A percentile compares a stretch with the other conserved stretches of the same genome.
Evolutionary conservation across 2,113 vertebrate species (phyloP).

Genomic region (Oreochromis niloticus): DNA sequence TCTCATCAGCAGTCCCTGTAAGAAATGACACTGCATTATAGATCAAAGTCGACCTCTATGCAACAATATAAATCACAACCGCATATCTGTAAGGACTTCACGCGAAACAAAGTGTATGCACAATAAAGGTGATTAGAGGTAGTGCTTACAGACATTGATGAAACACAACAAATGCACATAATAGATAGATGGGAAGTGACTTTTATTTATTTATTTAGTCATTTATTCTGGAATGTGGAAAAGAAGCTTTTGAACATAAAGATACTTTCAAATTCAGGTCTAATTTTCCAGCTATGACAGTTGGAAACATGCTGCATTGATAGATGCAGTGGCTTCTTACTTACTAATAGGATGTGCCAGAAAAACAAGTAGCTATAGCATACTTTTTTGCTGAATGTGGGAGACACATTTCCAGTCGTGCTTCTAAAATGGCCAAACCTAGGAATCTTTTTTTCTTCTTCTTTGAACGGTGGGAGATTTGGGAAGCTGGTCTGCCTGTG

Average conservation of each 20-base stretch:
- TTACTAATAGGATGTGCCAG: neutral
- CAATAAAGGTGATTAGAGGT: neutral
- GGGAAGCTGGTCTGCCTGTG: neutral
- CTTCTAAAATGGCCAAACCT: neutral
- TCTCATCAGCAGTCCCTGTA: slow-evolving; percentile 25
- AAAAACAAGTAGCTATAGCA: neutral
- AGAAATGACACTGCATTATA: slow-evolving; percentile 27
- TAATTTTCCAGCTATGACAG: neutral
- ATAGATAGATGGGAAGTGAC: neutral
- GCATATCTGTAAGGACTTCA: neutral
- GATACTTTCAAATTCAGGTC: neutral
- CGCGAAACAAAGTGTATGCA: neutral
- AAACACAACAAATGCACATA: neutral
- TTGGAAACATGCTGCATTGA: neutral
- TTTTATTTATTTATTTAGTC: neutral
- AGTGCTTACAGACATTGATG: neutral
- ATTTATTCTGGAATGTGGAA: neutral
- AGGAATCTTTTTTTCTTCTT: neutral
- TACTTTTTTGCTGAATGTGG: neutral
- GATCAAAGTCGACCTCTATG: slow-evolving; percentile 29
- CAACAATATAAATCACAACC: neutral
- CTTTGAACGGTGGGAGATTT: neutral
- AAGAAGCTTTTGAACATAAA: neutral
- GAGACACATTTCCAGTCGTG: neutral
- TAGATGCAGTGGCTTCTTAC: neutral